phyloP scores from a whole-genome alignment of 92 coral and sea anemone species.

The Zoanthus solanderi region DNA sequence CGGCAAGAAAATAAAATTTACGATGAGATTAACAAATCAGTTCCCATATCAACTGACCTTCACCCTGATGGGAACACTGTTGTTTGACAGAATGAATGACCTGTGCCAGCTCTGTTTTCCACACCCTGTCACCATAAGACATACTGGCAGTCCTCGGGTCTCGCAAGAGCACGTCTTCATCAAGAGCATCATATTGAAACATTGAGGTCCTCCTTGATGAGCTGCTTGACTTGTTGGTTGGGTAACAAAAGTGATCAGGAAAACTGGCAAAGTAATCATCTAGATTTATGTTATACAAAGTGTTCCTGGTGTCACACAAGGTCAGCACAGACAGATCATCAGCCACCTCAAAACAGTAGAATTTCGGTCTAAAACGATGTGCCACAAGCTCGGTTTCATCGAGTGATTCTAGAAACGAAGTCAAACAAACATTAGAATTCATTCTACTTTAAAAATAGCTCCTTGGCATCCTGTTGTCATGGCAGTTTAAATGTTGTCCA shows the following conservation, averaged over 20 bases:
- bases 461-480: too few relatives aligned
- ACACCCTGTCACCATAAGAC: slow-evolving; percentile 87
- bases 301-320: slow-evolving; percentile 73
- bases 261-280: slow-evolving; percentile 75
- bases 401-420: background rate
- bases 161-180: slow-evolving; percentile 80
- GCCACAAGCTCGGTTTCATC: background rate
- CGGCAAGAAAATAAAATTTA: too few relatives aligned
- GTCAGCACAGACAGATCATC: slow-evolving; percentile 76
- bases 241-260: slow-evolving; percentile 63
- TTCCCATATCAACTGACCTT: slow-evolving; percentile 22
- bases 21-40: background rate
- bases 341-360: slow-evolving; percentile 67
- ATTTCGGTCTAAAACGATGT: slow-evolving; percentile 17
- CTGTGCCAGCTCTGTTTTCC: slow-evolving; percentile 86
- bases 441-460: too few relatives aligned
- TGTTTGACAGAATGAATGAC: slow-evolving; percentile 57
- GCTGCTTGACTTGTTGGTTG: background rate
- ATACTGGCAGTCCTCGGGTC: slow-evolving; percentile 60
- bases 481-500: too few relatives aligned
- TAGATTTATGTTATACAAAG: slow-evolving; percentile 73
- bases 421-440: too few relatives aligned
- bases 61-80: background rate
- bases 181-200: slow-evolving; percentile 71
- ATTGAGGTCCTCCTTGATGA: background rate